A percentile compares a stretch with the other conserved stretches of the same genome.
Evolutionary conservation across 2,113 vertebrate species (phyloP).

Genomic region (Rousettus leschenaultii): DNA sequence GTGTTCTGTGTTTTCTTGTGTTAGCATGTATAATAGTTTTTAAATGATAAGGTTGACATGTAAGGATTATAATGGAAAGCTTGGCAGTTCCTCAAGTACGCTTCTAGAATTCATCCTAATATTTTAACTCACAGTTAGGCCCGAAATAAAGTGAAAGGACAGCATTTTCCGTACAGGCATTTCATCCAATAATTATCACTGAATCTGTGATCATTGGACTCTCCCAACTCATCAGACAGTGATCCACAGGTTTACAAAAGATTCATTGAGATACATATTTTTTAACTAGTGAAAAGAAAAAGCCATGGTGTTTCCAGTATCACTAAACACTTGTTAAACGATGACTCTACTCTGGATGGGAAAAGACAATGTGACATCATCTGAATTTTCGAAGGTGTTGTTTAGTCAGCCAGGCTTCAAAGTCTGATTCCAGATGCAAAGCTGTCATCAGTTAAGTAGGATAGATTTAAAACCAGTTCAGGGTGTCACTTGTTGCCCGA

Average conservation of each 20-base stretch:
- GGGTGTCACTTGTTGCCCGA: not conserved
- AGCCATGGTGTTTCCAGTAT: not conserved
- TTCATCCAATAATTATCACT: slow-evolving; percentile 21
- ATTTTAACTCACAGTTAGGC: slow-evolving; percentile 76
- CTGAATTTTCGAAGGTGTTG: not conserved
- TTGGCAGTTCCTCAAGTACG: slow-evolving; percentile 75
- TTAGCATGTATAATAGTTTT: not conserved
- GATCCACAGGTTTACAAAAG: not conserved
- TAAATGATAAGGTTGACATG: slow-evolving; percentile 57
- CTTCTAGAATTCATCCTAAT: slow-evolving; percentile 67
- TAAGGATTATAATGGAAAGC: slow-evolving; percentile 80
- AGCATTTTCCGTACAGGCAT: not conserved
- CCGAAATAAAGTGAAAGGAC: slow-evolving; percentile 34
- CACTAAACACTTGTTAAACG: not conserved
- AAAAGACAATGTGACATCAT: not conserved
- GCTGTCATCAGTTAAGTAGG: not conserved
- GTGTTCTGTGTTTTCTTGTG: not conserved
- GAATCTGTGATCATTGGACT: not conserved
- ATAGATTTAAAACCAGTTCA: not conserved
- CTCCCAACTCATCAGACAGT: not conserved
- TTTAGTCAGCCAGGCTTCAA: not conserved
- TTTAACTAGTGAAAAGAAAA: not conserved
- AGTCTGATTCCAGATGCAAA: not conserved
- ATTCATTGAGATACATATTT: not conserved
- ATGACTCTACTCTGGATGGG: not conserved